Base-by-base conservation (phyloP, 2,888 invertebrate species). In the Eulithis prunata region DNA sequence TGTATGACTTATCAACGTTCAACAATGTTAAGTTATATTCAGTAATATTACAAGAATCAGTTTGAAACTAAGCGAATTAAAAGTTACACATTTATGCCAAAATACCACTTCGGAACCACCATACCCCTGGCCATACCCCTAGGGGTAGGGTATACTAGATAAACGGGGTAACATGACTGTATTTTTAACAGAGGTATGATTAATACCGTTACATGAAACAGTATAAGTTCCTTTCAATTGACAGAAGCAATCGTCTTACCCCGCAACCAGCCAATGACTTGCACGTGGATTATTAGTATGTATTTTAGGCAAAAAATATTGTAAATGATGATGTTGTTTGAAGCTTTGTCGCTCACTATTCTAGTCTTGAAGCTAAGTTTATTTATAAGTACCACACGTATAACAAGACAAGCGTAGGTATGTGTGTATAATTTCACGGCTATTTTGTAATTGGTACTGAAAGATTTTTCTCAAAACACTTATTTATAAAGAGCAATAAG, bases 261-360 rank as follows among this genome's bases (percentile, higher is more conserved):
- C 21, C 49, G 21, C 5, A 49, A 3, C 3, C 13, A 14, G 46
- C 12, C 46, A 59, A 43, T 32, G 10, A 60, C 54, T 60, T 60
- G 7, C 53, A 12, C 36, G 60, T 11, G 41, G 28, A 41, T n/a
- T 55, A 12, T 59, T 21, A 61, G 61, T 13, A 54, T 41, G 45
- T 56, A 55, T 64, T 57, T 56, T 46, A 56, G 51, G 13, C 36
- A 54, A 45, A 21, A 60, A 53, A 53, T 28, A 47, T 41, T 10
- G 8, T 57, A 21, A 28, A 52, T 13, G 41, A 49, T 51, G 45
- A 59, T 51, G 45, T 56, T 36, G 49, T 49, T 12, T 54, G 32
- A 41, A 28, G 49, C 59, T 64, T 64, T 11, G 36, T 52, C 51
- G 56, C 65, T 65, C 57, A 57, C 36, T 55, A 21, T 54, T 57